Base-by-base conservation (phyloP, 2,888 invertebrate species). In the Lissonota sp. region DNA sequence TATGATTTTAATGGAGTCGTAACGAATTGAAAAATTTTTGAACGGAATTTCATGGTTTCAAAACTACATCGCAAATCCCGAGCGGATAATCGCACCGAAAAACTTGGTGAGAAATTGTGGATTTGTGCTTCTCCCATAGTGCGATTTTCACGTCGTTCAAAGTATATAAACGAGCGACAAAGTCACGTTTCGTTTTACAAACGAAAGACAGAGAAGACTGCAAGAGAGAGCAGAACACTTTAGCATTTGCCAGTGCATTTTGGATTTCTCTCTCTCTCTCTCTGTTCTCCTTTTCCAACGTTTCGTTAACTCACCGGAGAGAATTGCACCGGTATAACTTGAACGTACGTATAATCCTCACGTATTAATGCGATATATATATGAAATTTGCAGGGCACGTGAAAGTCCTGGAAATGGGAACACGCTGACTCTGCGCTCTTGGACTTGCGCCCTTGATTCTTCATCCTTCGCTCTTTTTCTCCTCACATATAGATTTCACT, bases 101-200 rank as follows among this genome's bases (percentile, higher is more conserved):
- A 62, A 72, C 46, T 10, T 8, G 44, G 10, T 6, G 60, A 39
- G 55, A 37, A 51, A 58, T 57, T 55, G 53, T 12, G 40, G 37
- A 55, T 73, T 74, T 64, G 44, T 49, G 57, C 40, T 57, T 69
- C 57, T 46, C 40, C 10, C 57, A 39, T 44, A 66, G 55, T 73
- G 66, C 49, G 37, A 66, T 71, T 53, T 62, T 53, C 55, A 16
- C 71, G 60, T 72, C 66, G 71, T 55, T 76, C 55, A 62, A 71
- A 72, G 62, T 66, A 70, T 58, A 49, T 66, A 72, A 72, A 63
- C 40, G 42, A 62, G 58, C 39, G 67, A 81, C 83, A 83, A 83
- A 87, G 88, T 87, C 88, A 87, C 88, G 87, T 88, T 86, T 86
- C 83, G 85, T 82, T 87, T 57, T 39, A 82, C 80, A 87, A 88